Conservation (phyloP, 2,888 invertebrate genomes). For the Stegana nigrithorax region DNA sequence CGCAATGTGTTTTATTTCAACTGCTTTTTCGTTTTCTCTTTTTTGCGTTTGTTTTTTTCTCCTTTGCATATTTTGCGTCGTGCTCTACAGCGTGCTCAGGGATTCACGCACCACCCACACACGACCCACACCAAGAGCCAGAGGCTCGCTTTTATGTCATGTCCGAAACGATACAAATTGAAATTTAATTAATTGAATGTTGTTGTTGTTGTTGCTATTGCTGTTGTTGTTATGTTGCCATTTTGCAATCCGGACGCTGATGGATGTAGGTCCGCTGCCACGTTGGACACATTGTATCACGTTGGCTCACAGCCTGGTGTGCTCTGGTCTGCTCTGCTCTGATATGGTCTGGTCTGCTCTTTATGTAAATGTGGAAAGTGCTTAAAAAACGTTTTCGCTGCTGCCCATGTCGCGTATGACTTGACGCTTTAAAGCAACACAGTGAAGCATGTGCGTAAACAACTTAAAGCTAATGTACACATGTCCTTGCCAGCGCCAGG, state of each 20-base stretch:
- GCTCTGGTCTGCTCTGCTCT: too few relatives aligned
- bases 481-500: not conserved
- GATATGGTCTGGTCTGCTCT: too few relatives aligned
- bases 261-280: not conserved
- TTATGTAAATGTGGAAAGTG: too few relatives aligned
- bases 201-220: constrained; percentile 16
- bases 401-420: not conserved
- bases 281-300: too few relatives aligned
- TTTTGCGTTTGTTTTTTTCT: not conserved
- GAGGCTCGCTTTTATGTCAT: too few relatives aligned
- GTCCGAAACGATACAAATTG: constrained; percentile 16
- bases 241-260: constrained; percentile 7
- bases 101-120: not conserved
- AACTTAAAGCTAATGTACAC: not conserved
- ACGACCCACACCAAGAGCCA: not conserved
- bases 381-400: too few relatives aligned
- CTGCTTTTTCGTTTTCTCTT: not conserved
- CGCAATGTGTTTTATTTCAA: not conserved
- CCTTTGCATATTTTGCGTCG: not conserved
- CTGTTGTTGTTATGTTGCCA: too few relatives aligned
- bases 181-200: constrained; percentile 28
- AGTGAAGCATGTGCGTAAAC: not conserved
- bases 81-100: not conserved
- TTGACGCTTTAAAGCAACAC: not conserved
- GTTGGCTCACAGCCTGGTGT: too few relatives aligned